Evolutionary conservation across 2,888 invertebrate genomes (phyloP).

Genomic region (Neoaliturus tenellus): DNA sequence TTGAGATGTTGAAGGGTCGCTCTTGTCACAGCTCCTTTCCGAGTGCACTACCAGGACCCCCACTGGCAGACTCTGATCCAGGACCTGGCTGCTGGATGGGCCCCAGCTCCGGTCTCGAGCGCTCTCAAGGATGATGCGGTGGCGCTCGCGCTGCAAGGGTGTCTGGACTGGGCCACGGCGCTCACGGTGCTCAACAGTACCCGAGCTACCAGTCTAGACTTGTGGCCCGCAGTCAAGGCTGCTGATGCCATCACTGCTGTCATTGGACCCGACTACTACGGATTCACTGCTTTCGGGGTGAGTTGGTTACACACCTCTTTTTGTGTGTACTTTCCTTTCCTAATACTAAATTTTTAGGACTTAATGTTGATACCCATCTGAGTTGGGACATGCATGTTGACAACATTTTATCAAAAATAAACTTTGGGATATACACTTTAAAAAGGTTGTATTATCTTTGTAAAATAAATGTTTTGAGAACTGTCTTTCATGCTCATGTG

Average conservation of each 20-base stretch:
- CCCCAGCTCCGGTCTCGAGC: background rate
- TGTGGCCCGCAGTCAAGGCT: background rate
- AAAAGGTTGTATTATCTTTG: too few species aligned
- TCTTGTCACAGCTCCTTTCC: background rate
- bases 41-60: background rate
- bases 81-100: background rate
- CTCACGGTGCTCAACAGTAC: slow-evolving; percentile 9
- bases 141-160: background rate
- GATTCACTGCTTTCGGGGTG: background rate
- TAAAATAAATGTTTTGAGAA: too few species aligned
- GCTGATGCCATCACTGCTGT: background rate
- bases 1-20: too few species aligned
- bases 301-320: background rate
- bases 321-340: too few species aligned
- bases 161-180: background rate
- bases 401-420: too few species aligned
- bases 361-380: too few species aligned
- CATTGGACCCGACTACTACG: background rate
- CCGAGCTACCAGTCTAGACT: background rate
- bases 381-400: too few species aligned
- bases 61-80: background rate
- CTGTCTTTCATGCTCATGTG: too few species aligned
- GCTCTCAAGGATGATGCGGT: slow-evolving; percentile 8
- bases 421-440: too few species aligned
- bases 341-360: too few species aligned